Evolutionary conservation across 2,113 vertebrate genomes (phyloP).

Genomic region (Azemiops feae): DNA sequence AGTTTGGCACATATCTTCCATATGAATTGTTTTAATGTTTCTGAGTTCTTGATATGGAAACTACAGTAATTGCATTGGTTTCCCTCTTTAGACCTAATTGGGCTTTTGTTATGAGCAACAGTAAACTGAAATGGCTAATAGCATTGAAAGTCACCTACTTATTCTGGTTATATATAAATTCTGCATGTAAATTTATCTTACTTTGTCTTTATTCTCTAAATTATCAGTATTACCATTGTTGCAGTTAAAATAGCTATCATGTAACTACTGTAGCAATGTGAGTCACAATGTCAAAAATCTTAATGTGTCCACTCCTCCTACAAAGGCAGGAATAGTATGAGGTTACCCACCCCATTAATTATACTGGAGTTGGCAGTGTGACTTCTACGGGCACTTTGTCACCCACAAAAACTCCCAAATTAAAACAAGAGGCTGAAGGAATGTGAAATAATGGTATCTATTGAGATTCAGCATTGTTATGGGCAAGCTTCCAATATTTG

Average conservation of each 20-base stretch:
- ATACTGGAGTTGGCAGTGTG: neutral
- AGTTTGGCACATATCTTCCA: neutral
- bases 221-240: neutral
- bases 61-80: neutral
- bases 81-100: neutral
- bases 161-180: neutral
- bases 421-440: neutral
- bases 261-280: neutral
- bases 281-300: neutral
- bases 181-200: neutral
- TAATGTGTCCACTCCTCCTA: neutral
- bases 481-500: neutral
- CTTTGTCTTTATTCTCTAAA: neutral
- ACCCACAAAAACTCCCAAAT: neutral
- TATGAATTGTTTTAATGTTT: neutral
- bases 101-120: neutral
- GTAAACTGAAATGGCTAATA: neutral
- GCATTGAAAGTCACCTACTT: neutral
- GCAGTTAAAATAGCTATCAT: neutral
- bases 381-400: neutral
- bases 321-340: neutral
- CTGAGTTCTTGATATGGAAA: neutral
- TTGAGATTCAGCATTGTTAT: neutral
- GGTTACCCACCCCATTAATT: neutral
- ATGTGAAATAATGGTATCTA: neutral